phyloP scores from a whole-genome alignment of 1,140 invertebrate genomes.

The Cyclina sinensis region DNA sequence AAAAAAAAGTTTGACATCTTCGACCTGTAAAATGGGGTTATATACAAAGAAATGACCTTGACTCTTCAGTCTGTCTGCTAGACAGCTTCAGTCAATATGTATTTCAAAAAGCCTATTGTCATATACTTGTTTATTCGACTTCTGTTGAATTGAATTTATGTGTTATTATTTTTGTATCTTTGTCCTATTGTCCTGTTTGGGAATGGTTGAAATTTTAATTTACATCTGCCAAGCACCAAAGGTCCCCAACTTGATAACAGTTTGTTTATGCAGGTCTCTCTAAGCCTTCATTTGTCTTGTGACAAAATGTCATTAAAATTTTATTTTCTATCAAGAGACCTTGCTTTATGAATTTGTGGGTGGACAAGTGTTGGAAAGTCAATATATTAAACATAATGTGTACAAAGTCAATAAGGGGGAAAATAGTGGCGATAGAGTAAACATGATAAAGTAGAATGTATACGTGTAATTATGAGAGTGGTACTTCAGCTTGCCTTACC shows the following conservation, averaged over 20 bases:
- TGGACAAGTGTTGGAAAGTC: conserved; percentile 21
- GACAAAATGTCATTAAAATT: conserved; percentile 8
- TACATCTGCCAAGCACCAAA: neutral
- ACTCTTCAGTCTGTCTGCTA: no score
- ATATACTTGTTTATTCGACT: no score
- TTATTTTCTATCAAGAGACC: neutral
- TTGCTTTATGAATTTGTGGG: conserved; percentile 36
- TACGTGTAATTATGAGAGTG: neutral
- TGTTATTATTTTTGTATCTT: no score
- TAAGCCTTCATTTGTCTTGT: neutral
- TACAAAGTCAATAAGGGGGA: neutral
- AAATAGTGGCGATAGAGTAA: neutral
- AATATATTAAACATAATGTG: conserved; percentile 36
- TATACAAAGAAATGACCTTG: no score
- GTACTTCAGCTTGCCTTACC: neutral
- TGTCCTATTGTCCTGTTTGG: no score
- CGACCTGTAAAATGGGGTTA: no score
- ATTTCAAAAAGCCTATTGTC: no score
- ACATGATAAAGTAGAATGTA: neutral
- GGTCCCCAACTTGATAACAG: neutral
- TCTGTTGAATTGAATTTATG: no score
- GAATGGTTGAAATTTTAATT: neutral
- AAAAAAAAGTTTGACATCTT: no score
- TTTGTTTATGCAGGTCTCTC: neutral
- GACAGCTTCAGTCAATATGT: no score